Base-by-base conservation (phyloP, 2,113 vertebrate species). In the Trochalopteron elliotii region DNA sequence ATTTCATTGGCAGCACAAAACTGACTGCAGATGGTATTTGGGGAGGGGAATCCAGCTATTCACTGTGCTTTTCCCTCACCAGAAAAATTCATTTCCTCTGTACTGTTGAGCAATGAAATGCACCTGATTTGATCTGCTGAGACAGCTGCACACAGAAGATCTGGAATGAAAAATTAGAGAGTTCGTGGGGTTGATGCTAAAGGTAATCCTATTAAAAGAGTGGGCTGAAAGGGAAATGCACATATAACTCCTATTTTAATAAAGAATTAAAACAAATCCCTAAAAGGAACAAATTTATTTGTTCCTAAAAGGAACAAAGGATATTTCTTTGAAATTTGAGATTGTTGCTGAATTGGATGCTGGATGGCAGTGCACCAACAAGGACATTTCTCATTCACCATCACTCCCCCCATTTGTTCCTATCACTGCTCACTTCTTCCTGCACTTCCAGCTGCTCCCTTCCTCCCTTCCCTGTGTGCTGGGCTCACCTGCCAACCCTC, bases 1-100 rank as follows among this genome's bases (percentile, higher is more conserved):
- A 42, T 87, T 90, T 71, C 55, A 68, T 94, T 82, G 87, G 78
- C 83, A 96, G 82, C 87, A 96, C 78, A 71, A 68, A 94, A 93
- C 55, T 11, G 70, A 90, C 42, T 87, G 93, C 87, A 91, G 93
- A 91, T 82, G 87, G 87, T 17, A 27, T 1, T 1, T 79, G 74
- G 49, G 87, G 81, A 96, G 59, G 61, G 82, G 65, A 87, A 76
- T 53, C 57, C 55, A 50, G 53, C 75, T 95, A 87, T 91, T 95
- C 93, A 90, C 59, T 65, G n/a, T 53, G 93, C 45, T 80, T 91
- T 87, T 42, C 57, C 57, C 63, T 84, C 70, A 82, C 53, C 65
- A 83, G 45, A 87, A 91, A 96, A 95, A 91, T 69, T 96, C 10
- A 95, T 96, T 96, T 96, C 93, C 89, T 93, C 82, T 82, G 25